Conservation (phyloP, 1,140 invertebrate genomes). For the Trachelipus rathkii region DNA sequence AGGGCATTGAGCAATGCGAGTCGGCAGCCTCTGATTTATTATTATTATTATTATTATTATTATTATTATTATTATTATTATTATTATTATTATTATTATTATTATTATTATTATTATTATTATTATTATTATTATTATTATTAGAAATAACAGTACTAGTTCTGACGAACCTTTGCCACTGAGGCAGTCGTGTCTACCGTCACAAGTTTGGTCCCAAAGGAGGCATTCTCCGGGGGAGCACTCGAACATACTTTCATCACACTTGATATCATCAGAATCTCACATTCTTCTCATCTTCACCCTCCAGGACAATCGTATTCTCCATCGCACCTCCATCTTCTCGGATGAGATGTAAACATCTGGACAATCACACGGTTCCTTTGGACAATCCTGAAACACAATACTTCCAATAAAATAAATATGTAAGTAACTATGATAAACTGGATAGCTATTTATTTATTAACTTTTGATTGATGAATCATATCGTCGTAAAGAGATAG, state of each 20-base stretch:
- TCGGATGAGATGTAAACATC: slow-evolving; percentile 55
- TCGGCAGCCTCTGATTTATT: too few relatives aligned
- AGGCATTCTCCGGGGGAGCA: slow-evolving; percentile 62
- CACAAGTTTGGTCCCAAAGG: slow-evolving; percentile 68
- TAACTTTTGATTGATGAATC: too few relatives aligned
- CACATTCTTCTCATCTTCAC: slow-evolving; percentile 54
- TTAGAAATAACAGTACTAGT: too few relatives aligned
- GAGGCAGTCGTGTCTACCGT: slow-evolving; percentile 75
- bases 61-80: too few relatives aligned
- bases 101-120: too few relatives aligned
- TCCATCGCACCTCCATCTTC: slow-evolving; percentile 62
- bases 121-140: too few relatives aligned
- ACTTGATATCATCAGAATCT: slow-evolving; percentile 29
- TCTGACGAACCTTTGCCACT: slow-evolving; percentile 82
- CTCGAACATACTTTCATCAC: slow-evolving; percentile 26
- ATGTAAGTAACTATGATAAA: too few relatives aligned
- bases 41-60: too few relatives aligned
- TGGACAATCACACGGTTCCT: slow-evolving; percentile 25
- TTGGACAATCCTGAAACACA: slow-evolving; percentile 29
- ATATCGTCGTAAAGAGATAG: too few relatives aligned
- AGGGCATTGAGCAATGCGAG: slow-evolving; percentile 45
- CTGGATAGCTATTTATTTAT: too few relatives aligned
- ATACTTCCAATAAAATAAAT: too few relatives aligned
- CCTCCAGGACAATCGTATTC: slow-evolving; percentile 62
- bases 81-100: too few relatives aligned